Evolutionary conservation across 2,797 vertebrate species (phyloP), one percentile per base, ranked within the genome.

Genomic region (Vultur gryphus): DNA sequence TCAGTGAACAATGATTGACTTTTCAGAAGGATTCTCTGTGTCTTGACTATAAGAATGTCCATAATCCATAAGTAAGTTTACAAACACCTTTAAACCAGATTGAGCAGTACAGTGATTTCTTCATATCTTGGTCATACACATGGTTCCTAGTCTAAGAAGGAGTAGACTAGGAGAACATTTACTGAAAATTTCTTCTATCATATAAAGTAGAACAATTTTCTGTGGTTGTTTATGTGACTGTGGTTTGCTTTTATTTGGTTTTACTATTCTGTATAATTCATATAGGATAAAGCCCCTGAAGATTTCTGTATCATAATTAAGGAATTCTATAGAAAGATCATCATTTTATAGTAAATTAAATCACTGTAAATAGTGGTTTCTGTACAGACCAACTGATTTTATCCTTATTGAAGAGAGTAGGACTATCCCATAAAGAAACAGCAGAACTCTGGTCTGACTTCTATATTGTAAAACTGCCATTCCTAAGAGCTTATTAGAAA

Each of bases 161-260:
- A 33, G 35, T 8, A 16, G 20, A 29, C 25, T 17, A 44, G 49
- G 43, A 67, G 21, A 64, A n/a, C 8, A 10, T 44, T 62, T 84
- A 16, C 39, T 46, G 26, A 62, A 61, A 49, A 23, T 28, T 11
- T 71, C 24, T 52, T 55, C 12, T 43, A 1, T 39, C 29, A 1
- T 28, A 11, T 33, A 7, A 58, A 58, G 23, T 64, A 52, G 43
- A 58, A 48, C 9, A 13, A 5, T 17, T 79, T 58, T 43, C 31
- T 75, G 21, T 33, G 33, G 16, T 46, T 4, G 29, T 18, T 58
- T 28, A 25, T 67, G 44, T 54, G 49, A 39, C 43, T 46, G 19
- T 62, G 35, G n/a, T n/a, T 90, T 75, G 33, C 18, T 92, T 87
- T 90, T 75, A 55, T 46, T 80, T 87, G 23, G 19, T 31, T 87